phyloP scores from a whole-genome alignment of 1,140 invertebrate genomes.

The Diachasmimorpha longicaudata region DNA sequence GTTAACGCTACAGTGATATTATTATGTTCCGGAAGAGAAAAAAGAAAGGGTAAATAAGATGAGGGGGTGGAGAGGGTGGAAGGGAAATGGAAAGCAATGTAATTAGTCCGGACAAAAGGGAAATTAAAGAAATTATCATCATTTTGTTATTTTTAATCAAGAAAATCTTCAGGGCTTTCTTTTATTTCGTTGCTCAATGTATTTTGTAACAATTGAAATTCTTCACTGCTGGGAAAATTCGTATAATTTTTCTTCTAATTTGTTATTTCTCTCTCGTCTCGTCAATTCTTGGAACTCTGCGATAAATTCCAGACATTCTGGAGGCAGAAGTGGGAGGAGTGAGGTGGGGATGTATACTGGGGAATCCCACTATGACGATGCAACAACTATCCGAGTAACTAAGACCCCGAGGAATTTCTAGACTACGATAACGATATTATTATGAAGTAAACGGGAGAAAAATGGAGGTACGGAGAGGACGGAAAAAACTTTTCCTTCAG shows the following conservation, averaged over 20 bases:
- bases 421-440: conserved; percentile 5
- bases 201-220: not conserved
- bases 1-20: conserved; percentile 1
- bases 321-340: not conserved
- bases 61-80: too few species aligned
- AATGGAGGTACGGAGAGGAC: not conserved
- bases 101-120: not conserved
- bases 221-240: not conserved
- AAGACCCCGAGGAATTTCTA: conserved; percentile 7
- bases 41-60: not conserved
- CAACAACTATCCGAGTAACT: conserved; percentile 4
- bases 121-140: not conserved
- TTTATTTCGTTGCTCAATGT: not conserved
- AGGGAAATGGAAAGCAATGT: not conserved
- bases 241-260: not conserved
- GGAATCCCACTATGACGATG: conserved; percentile 6
- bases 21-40: not conserved
- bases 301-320: not conserved
- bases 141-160: not conserved
- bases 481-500: not conserved
- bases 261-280: not conserved
- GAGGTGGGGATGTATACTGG: not conserved
- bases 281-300: not conserved
- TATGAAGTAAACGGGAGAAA: not conserved
- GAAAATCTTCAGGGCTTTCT: not conserved